Base-by-base conservation (phyloP, 2,797 vertebrate genomes). In the Hippoglossus hippoglossus region DNA sequence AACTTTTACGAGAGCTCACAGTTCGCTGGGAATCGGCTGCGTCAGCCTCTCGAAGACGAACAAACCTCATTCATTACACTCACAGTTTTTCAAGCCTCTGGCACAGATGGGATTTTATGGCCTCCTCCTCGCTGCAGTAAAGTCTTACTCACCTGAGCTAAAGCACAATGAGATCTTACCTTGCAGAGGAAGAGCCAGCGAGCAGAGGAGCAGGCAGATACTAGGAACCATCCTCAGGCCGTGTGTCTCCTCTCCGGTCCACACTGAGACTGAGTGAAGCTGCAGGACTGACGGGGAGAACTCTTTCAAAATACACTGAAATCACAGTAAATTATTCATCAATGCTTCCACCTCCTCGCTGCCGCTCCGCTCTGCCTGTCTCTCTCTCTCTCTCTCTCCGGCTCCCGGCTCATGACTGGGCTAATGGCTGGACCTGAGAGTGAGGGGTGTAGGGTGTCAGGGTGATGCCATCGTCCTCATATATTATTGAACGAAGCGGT, bases 271-370 rank as follows among this genome's bases (percentile, higher is more conserved):
- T 21, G 47, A 49, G 47, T 10, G 47, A 9, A 8, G 46, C 46
- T 49, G 57, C 25, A 53, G 67, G 63, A 77, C 73, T 61, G 68
- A 78, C 63, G 15, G 57, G 25, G 73, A 81, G 70, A 67, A 67
- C 77, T 84, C 69, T 83, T 77, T 75, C 73, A 84, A 88, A 84
- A 67, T 57, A 71, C 81, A 62, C 75, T 78, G 71, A 63, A 76
- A 71, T 79, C 47, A 72, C 71, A 73, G 86, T 93, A 46, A 93
- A 94, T 94, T 87, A 93, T 94, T 94, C 77, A 94, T 83, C 78
- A 41, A 6, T 25, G 67, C 70, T 26, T 91, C 71, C 63, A 73
- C 75, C 78, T 70, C 71, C 50, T 67, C 54, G 22, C 79, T 52
- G 80, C 75, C 18, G 77, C 71, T 83, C 64, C 65, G 16, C 62